A percentile compares a stretch with the other conserved stretches of the same genome.
These are phyloP conservation scores for Paramisgurnus dabryanus DNA, from an alignment of 2,113 vertebrate species.

Conservation along the genomic window DNA sequence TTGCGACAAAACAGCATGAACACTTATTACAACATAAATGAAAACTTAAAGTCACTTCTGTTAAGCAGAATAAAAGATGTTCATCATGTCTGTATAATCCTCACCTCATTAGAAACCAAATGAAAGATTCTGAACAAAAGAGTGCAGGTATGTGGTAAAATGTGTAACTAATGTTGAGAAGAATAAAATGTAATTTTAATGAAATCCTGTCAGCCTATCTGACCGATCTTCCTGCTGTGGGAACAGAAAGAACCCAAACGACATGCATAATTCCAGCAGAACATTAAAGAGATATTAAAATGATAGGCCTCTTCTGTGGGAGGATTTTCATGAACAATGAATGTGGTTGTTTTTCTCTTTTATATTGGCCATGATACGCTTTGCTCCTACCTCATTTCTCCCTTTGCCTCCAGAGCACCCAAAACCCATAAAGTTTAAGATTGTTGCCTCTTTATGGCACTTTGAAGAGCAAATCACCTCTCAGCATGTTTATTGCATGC, in stretches of 20 bases:
- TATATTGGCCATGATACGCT: conserved; percentile 27
- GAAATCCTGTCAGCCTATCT: conserved; percentile 56
- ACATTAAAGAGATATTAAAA: conserved; percentile 56
- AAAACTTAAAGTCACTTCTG: conserved; percentile 26
- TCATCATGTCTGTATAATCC: conserved; percentile 44
- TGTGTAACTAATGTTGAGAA: conserved; percentile 25
- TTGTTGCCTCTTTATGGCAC: conserved; percentile 30
- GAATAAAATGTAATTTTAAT: conserved; percentile 59
- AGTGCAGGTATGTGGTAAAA: conserved; percentile 40
- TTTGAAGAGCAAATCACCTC: conserved; percentile 21
- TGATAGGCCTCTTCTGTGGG: conserved; percentile 39
- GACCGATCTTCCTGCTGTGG: conserved; percentile 48
- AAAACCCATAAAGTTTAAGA: conserved; percentile 36
- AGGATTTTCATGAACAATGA: conserved; percentile 50
- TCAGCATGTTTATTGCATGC: conserved; percentile 10
- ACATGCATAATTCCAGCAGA: conserved; percentile 39
- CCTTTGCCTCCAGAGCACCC: not conserved
- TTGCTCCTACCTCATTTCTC: conserved; percentile 13
- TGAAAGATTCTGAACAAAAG: conserved; percentile 43
- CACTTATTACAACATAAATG: conserved; percentile 23
- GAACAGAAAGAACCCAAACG: conserved; percentile 29
- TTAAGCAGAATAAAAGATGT: conserved; percentile 37
- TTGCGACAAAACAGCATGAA: conserved; percentile 24
- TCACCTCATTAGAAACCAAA: conserved; percentile 49
- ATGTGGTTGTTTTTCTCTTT: conserved; percentile 40